A percentile compares a stretch with the other conserved stretches of the same genome.
Evolutionary conservation across 2,113 vertebrate species (phyloP).

Genomic region (Agapornis roseicollis): DNA sequence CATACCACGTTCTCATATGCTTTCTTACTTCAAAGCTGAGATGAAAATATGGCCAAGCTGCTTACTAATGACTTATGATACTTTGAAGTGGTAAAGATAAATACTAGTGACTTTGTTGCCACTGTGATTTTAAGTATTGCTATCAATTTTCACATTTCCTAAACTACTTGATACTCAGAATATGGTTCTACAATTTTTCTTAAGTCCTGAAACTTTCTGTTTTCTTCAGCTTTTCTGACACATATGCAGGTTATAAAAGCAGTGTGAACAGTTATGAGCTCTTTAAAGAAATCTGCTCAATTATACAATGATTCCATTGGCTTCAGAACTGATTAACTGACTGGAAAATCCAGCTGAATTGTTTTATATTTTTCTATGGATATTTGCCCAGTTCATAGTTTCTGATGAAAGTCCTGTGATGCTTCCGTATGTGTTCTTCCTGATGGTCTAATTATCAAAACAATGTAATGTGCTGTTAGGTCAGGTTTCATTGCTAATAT

Average conservation of each 20-base stretch:
- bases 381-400: conserved; percentile 31
- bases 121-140: not conserved
- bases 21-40: conserved; percentile 50
- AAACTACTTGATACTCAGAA: not conserved
- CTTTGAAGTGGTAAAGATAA: conserved; percentile 28
- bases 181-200: not conserved
- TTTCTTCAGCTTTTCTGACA: not conserved
- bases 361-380: conserved; percentile 67
- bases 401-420: conserved; percentile 25
- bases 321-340: conserved; percentile 61
- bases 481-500: not conserved
- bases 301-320: conserved; percentile 55
- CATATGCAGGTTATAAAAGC: conserved; percentile 41
- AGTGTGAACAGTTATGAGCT: conserved; percentile 30
- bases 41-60: conserved; percentile 27
- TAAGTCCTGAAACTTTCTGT: not conserved
- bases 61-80: conserved; percentile 34
- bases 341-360: conserved; percentile 65
- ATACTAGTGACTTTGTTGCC: not conserved
- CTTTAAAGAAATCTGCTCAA: conserved; percentile 53
- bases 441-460: not conserved
- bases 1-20: conserved; percentile 22
- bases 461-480: not conserved
- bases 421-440: conserved; percentile 21
- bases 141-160: not conserved